A percentile compares a stretch with the other conserved stretches of the same genome.
phyloP scores from a whole-genome alignment of 2,113 vertebrate species.

The Microtus oregoni region DNA sequence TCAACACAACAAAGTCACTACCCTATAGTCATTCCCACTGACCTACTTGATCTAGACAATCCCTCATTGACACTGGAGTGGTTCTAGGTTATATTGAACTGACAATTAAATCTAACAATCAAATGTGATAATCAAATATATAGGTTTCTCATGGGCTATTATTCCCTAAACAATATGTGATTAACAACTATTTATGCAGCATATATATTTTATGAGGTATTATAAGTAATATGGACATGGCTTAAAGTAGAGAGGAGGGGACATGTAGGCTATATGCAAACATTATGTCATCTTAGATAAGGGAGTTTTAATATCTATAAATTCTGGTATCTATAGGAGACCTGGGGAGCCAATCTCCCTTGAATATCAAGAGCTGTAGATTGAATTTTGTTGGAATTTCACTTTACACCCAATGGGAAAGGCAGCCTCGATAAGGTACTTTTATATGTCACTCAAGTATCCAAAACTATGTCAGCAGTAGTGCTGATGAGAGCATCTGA shows the following conservation, averaged over 20 bases:
- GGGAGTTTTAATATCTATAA: neutral
- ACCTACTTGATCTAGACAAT: neutral
- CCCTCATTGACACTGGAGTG: neutral
- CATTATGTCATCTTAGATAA: neutral
- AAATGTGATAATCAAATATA: neutral
- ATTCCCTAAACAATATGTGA: neutral
- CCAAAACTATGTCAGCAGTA: neutral
- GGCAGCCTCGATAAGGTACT: slow-evolving; percentile 55
- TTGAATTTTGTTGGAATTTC: slow-evolving; percentile 62
- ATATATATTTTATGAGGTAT: neutral
- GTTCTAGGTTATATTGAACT: neutral
- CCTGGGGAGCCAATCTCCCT: neutral
- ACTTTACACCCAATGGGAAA: slow-evolving; percentile 56
- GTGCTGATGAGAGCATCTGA: neutral
- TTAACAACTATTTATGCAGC: neutral
- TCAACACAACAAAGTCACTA: neutral
- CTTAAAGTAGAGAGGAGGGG: neutral
- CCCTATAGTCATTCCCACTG: neutral
- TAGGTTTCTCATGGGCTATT: neutral
- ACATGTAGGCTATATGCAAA: neutral
- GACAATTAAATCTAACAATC: neutral
- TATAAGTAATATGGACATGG: neutral
- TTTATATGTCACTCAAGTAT: neutral
- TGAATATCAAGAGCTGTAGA: neutral
- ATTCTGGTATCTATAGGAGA: neutral